Evolutionary conservation across 1,140 invertebrate genomes (phyloP).

Genomic region (Nasonia longicornis): DNA sequence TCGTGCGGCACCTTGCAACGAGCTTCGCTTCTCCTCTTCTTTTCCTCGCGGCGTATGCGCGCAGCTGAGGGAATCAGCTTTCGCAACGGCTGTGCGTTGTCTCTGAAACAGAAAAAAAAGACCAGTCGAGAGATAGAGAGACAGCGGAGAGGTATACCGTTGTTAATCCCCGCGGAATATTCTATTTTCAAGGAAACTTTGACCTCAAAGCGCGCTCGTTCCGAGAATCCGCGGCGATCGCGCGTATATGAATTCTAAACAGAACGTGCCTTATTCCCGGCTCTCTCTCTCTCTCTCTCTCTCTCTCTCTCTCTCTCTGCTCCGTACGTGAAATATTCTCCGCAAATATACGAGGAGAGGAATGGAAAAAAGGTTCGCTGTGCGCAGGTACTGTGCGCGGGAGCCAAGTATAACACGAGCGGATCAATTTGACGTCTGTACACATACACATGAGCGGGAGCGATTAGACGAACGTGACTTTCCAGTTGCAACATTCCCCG

Average conservation of each 20-base stretch:
- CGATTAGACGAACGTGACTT: conserved; percentile 48
- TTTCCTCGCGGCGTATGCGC: not conserved
- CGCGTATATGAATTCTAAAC: conserved; percentile 35
- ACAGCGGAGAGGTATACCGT: not conserved
- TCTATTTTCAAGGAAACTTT: conserved; percentile 34
- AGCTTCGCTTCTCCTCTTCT: conserved; percentile 22
- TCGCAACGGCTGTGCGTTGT: not conserved
- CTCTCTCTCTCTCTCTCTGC: not conserved
- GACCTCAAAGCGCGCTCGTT: conserved; percentile 21
- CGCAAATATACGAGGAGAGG: conserved; percentile 25
- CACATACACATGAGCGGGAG: conserved; percentile 43
- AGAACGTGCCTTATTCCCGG: conserved; percentile 51
- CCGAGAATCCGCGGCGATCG: conserved; percentile 35
- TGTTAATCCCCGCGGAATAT: not conserved
- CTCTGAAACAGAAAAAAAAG: not conserved
- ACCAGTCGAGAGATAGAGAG: not conserved
- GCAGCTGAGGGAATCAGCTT: not conserved
- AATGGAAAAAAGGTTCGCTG: conserved; percentile 21
- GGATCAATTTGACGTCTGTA: conserved; percentile 45
- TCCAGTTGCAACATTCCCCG: conserved; percentile 13
- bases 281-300: not conserved
- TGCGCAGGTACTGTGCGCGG: not conserved
- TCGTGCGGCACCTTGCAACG: not conserved
- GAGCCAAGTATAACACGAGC: conserved; percentile 49
- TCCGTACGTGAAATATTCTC: not conserved